A percentile compares a stretch with the other conserved stretches of the same genome.
Evolutionary conservation across 2,888 invertebrate species (phyloP).

Genomic region (Rhamnusium bicolor): DNA sequence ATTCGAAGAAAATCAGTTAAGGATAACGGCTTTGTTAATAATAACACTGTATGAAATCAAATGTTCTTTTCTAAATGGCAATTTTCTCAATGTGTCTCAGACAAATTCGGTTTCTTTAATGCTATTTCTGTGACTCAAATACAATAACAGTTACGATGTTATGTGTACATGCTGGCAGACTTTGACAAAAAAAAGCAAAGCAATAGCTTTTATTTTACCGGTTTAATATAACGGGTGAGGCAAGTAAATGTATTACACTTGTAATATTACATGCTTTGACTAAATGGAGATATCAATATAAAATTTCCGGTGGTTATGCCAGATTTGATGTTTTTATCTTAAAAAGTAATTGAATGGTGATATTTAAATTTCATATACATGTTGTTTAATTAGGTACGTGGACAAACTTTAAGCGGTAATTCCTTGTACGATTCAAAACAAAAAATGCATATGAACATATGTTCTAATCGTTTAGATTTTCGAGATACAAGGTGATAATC

Average conservation of each 20-base stretch:
- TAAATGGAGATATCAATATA: no score
- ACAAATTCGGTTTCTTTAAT: background rate
- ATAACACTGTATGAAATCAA: background rate
- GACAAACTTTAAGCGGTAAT: no score
- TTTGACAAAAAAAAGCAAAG: background rate
- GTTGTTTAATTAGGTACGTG: no score
- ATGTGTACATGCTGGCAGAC: background rate
- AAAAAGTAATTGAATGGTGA: no score
- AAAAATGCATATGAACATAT: no score
- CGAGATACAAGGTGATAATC: no score
- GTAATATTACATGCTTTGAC: no score
- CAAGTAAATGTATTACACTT: background rate
- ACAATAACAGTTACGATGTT: background rate
- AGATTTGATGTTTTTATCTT: no score
- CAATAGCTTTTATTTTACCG: background rate
- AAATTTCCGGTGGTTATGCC: no score
- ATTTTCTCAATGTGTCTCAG: background rate
- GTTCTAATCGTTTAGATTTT: no score
- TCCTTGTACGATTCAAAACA: no score
- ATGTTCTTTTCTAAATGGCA: background rate
- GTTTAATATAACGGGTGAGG: background rate
- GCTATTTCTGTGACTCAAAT: background rate
- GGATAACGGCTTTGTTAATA: conserved; percentile 3
- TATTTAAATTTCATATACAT: no score
- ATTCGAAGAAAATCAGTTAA: background rate